phyloP scores from a whole-genome alignment of 1,140 invertebrate genomes.

The Dreissena rostriformis region DNA sequence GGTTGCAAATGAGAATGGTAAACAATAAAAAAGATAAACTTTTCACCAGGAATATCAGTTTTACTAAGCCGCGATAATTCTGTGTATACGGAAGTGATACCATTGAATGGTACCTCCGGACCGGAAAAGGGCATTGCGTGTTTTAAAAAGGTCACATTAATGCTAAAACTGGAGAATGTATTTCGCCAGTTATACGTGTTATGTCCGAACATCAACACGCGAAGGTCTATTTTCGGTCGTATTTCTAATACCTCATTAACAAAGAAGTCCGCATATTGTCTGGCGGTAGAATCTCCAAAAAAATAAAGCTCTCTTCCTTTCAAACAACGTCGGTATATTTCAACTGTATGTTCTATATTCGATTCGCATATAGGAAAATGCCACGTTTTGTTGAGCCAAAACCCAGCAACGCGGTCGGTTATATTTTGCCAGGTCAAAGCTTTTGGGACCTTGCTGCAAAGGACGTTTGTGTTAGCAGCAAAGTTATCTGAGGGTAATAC shows the following conservation, averaged over 20 bases:
- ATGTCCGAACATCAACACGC: not conserved
- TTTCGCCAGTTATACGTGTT: conserved; percentile 12
- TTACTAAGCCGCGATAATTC: not conserved
- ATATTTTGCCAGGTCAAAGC: conserved; percentile 13
- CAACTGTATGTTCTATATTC: not conserved
- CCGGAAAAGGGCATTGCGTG: conserved; percentile 43
- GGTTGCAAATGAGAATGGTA: conserved; percentile 34
- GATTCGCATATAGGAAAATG: conserved; percentile 11
- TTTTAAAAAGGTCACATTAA: conserved; percentile 30
- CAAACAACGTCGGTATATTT: conserved; percentile 17
- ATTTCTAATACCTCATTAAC: conserved; percentile 2
- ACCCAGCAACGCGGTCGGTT: not conserved
- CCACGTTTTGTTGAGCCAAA: conserved; percentile 25
- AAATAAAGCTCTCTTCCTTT: conserved; percentile 20
- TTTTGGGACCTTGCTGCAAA: not conserved
- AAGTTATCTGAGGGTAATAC: not conserved
- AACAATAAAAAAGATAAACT: conserved; percentile 5
- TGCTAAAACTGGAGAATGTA: conserved; percentile 19
- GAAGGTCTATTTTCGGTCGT: not conserved
- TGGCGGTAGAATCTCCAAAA: conserved; percentile 29
- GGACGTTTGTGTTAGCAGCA: not conserved
- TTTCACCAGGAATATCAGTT: not conserved
- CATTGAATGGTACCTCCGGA: not conserved
- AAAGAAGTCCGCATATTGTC: conserved; percentile 44
- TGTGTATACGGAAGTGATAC: conserved; percentile 6